Evolutionary conservation across 2,113 vertebrate species (phyloP).

Genomic region (Phoenicopterus ruber): DNA sequence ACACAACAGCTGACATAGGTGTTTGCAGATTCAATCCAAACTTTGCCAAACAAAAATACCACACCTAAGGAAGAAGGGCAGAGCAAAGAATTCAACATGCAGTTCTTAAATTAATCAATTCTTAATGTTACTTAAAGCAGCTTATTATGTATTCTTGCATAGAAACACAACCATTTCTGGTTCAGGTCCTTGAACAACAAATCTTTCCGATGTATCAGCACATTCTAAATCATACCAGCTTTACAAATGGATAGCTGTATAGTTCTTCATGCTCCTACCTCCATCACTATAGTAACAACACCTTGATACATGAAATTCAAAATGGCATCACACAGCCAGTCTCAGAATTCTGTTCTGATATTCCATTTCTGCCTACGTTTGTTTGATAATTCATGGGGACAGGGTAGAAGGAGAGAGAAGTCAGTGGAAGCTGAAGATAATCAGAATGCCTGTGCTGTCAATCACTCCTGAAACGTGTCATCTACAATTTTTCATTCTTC

Average conservation of each 20-base stretch:
- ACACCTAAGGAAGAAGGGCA: constrained; percentile 77
- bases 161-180: not conserved
- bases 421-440: not conserved
- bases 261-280: not conserved
- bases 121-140: not conserved
- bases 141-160: not conserved
- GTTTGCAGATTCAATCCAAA: constrained; percentile 90
- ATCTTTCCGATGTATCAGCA: not conserved
- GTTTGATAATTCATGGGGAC: not conserved
- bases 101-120: not conserved
- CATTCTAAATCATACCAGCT: not conserved
- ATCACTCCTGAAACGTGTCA: not conserved
- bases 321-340: not conserved
- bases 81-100: not conserved
- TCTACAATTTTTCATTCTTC: not conserved
- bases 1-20: constrained; percentile 93
- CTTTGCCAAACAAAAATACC: constrained; percentile 96
- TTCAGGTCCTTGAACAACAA: not conserved
- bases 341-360: not conserved
- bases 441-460: constrained; percentile 15
- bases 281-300: constrained; percentile 28
- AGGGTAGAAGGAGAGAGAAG: not conserved
- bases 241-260: not conserved
- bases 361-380: not conserved
- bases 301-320: not conserved